phyloP scores from a whole-genome alignment of 1,140 invertebrate species.

The Tribolium madens region DNA sequence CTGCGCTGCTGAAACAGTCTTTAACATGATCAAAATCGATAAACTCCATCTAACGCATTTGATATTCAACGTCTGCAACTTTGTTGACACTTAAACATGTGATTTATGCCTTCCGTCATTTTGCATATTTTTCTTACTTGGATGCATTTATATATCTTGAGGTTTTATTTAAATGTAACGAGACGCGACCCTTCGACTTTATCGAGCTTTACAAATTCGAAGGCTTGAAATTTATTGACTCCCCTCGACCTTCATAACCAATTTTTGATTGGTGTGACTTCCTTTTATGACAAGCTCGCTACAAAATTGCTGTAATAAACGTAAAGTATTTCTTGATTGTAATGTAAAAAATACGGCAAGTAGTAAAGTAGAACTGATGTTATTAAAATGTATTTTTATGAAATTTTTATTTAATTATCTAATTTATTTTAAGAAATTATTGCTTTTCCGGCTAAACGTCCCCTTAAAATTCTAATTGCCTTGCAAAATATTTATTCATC shows the following conservation, averaged over 20 bases:
- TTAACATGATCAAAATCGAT: slow-evolving; percentile 23
- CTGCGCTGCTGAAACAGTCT: neutral
- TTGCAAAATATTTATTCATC: neutral
- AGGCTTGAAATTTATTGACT: slow-evolving; percentile 5
- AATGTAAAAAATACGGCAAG: neutral
- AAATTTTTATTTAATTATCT: no score
- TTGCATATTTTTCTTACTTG: slow-evolving; percentile 36
- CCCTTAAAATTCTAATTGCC: neutral
- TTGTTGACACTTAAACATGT: slow-evolving; percentile 39
- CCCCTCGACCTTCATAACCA: neutral
- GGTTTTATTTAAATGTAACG: slow-evolving; percentile 32
- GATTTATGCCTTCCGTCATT: slow-evolving; percentile 38
- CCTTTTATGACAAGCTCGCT: neutral
- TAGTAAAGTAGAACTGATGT: neutral
- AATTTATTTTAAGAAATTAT: neutral
- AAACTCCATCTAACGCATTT: slow-evolving; percentile 19
- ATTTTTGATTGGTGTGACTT: slow-evolving; percentile 18
- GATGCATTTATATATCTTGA: slow-evolving; percentile 21
- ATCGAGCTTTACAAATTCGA: slow-evolving; percentile 32
- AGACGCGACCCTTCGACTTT: slow-evolving; percentile 18
- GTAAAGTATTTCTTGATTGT: neutral
- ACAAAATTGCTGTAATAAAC: neutral
- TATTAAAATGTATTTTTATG: no score
- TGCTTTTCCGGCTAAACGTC: neutral
- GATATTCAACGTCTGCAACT: slow-evolving; percentile 37